Conservation (phyloP, 2,113 vertebrate genomes). For the Sebastes fasciatus region DNA sequence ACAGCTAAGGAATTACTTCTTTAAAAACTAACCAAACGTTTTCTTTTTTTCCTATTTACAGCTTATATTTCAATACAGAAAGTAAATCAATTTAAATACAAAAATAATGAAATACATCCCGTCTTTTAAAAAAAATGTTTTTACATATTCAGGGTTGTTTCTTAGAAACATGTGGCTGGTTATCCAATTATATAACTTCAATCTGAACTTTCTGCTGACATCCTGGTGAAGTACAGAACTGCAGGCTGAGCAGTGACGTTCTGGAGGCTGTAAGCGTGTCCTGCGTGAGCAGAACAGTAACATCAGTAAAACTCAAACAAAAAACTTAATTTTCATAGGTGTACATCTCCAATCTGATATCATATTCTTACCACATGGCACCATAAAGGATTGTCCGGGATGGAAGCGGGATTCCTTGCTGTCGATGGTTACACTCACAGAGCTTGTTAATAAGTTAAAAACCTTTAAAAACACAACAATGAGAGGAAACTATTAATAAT, state of each 20-base stretch:
- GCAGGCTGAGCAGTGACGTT: slow-evolving; percentile 78
- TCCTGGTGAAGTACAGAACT: slow-evolving; percentile 78
- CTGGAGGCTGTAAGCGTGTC: slow-evolving; percentile 79
- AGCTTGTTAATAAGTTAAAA: slow-evolving; percentile 80
- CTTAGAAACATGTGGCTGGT: not conserved
- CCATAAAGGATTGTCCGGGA: slow-evolving; percentile 79
- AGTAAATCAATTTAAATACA: not conserved
- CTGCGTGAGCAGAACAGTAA: slow-evolving; percentile 59
- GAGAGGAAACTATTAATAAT: not conserved
- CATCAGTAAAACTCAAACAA: not conserved
- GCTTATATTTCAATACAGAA: not conserved
- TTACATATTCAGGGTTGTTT: not conserved
- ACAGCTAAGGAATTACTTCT: not conserved
- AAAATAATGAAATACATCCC: not conserved
- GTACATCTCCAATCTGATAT: not conserved
- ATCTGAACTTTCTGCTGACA: slow-evolving; percentile 54
- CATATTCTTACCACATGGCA: slow-evolving; percentile 76
- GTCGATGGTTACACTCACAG: slow-evolving; percentile 72
- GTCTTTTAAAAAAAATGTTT: not conserved
- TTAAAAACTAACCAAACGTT: not conserved
- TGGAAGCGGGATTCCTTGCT: slow-evolving; percentile 43
- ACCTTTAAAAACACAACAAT: slow-evolving; percentile 63
- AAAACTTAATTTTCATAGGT: not conserved
- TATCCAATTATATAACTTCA: slow-evolving; percentile 13
- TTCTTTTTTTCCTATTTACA: slow-evolving; percentile 44